These are phyloP conservation scores for Aratinga solstitialis DNA, from an alignment of 2,797 vertebrate genomes.

Conservation along the genomic window DNA sequence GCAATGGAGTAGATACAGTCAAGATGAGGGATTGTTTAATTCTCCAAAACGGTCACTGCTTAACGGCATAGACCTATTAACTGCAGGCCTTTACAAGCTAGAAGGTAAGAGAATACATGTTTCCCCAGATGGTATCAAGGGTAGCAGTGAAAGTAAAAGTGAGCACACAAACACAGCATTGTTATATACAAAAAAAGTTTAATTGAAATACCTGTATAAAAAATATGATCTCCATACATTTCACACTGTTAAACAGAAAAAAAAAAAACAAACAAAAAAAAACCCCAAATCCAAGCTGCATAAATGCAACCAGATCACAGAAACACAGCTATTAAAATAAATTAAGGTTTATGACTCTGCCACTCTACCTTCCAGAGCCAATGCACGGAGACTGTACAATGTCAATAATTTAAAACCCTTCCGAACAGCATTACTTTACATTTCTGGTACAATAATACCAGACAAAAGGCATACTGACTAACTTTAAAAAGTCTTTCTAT, in stretches of 20 bases:
- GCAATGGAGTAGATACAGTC: neutral
- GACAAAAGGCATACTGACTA: slow-evolving; percentile 81
- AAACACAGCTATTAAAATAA: slow-evolving; percentile 82
- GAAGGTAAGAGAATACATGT: fast-evolving
- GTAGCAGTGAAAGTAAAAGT: neutral
- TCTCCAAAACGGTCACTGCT: neutral
- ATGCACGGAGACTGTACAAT: slow-evolving; percentile 86
- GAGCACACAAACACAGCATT: neutral
- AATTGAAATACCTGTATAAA: slow-evolving; percentile 98
- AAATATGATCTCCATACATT: slow-evolving; percentile 94
- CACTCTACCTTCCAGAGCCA: slow-evolving; percentile 81
- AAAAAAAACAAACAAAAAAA: slow-evolving; percentile 71
- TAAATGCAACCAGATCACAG: slow-evolving; percentile 78
- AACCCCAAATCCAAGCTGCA: slow-evolving; percentile 77
- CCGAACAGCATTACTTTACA: slow-evolving; percentile 77
- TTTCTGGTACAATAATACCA: slow-evolving; percentile 78
- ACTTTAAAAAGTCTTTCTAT: slow-evolving; percentile 72
- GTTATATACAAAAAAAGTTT: slow-evolving; percentile 91
- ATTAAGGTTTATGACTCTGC: slow-evolving; percentile 81
- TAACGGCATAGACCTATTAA: neutral
- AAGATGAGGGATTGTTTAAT: neutral
- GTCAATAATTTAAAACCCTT: slow-evolving; percentile 84
- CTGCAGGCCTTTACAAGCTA: neutral
- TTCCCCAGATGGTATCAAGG: neutral
- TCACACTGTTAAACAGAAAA: slow-evolving; percentile 84